Evolutionary conservation across 2,888 invertebrate genomes (phyloP), one percentile per base, ranked within the genome.

Genomic region (Oscheius sp.): DNA sequence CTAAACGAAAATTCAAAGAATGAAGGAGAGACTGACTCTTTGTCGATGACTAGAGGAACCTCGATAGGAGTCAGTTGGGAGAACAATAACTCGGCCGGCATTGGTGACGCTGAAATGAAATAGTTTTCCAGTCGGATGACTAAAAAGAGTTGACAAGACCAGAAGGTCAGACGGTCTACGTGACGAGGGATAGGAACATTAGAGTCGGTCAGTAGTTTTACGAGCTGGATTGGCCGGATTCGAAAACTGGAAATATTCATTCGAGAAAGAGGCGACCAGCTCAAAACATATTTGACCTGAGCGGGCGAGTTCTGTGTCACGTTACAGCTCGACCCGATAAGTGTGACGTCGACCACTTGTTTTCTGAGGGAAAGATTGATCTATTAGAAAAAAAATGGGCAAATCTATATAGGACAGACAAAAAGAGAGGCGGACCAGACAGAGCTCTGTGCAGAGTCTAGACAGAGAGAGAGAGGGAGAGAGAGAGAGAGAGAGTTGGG

Each of bases 151-250:
- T 48, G 48, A 48, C 48, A 25, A 5, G 23, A 20, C 42, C 42
- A 42, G 20, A 42, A 42, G 20, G 23, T 20, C 48, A 48, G 48
- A 48, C n/a, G 27, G 55, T 55, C 55, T 55, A 55, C 55, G 34
- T 55, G 55, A 33, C 48, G 48, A 17, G n/a, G 42, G 42, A 15
- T n/a, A 42, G 20, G n/a, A 15, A 34, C 25, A n/a, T 33, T n/a
- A 12, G 15, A 34, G 17, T 17, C 25, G 61, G 42, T 61, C 61
- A 45, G 29, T 45, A 27, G 61, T 61, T 61, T 61, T 61, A 61
- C 31, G 61, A 61, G 55, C 17, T 25, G 15, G 48, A 23, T 25
- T 17, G 25, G 25, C 20, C 20, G 48, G 48, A 48, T 48, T 48
- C 10, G 55, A 23, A 23, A 3, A 48, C 48, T 25, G 48, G 20